Base-by-base conservation (phyloP, 2,888 invertebrate species). In the Trichogramma dendrolimi region DNA sequence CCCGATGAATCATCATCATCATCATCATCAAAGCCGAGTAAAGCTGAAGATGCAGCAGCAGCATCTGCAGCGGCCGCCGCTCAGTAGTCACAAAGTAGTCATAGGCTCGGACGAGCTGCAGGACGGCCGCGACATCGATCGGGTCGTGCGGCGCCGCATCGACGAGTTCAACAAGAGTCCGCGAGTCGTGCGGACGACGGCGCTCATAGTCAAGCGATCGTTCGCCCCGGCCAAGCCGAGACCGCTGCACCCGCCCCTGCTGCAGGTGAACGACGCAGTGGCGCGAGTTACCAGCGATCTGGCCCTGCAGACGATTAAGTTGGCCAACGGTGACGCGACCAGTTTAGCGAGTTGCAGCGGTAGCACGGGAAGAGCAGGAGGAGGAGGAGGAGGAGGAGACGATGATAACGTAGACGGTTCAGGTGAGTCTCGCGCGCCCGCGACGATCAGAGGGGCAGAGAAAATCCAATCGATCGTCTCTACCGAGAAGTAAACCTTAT, bases 1-100 rank as follows among this genome's bases (percentile, higher is more conserved):
- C 54, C 58, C 64, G 39, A 59, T 14, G 11, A 4, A 40, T n/a
- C 57, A 27, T 27, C 14, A 14, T 14, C 57, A 27, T 27, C 14
- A 14, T 14, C 14, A 14, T 14, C 27, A 27, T 27, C 27, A 1
- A 27, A 27, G 27, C 27, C 27, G 27, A 27, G 27, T 27, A 75
- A 76, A 73, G 69, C 67, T 68, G 74, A 77, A 76, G 27, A 27
- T 27, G 27, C 27, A 27, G 27, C 27, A 27, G 27, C 27, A 27
- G 27, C 27, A 27, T 27, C 27, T 56, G 62, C 54, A 62, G 73
- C 71, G 76, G 72, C 72, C 70, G 71, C 56, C 74, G 67, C 74
- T 78, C 70, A 75, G 72, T 74, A 78, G 75, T 77, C 76, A 76
- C 69, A 78, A 71, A 73, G 78, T 79, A 76, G 75, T 79, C 66